A percentile compares a stretch with the other conserved stretches of the same genome.
Conservation (phyloP, 2,888 invertebrate genomes). For the Chaetogeoica ovagalla region DNA sequence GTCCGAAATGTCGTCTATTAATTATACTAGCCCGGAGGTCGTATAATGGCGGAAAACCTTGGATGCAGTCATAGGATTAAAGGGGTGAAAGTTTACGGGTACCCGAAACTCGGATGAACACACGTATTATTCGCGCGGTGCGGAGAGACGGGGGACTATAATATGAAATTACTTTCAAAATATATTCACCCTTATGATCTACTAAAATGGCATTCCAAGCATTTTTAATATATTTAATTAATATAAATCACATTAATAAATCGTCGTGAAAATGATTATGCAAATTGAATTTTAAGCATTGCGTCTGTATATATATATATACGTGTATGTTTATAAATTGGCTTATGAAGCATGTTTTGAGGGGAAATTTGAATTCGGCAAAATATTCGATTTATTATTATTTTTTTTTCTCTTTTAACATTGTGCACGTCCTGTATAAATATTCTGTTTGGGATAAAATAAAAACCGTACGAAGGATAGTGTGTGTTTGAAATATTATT, state of each 20-base stretch:
- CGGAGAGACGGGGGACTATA: slow-evolving; percentile 17
- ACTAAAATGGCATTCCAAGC: slow-evolving; percentile 9
- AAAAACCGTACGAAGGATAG: too few species aligned
- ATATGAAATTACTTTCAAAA: slow-evolving; percentile 47
- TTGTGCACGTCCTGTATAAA: too few species aligned
- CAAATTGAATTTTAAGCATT: not conserved
- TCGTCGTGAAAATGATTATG: not conserved
- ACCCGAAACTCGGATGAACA: slow-evolving; percentile 34
- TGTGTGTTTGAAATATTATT: too few species aligned
- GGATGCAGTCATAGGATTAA: slow-evolving; percentile 44
- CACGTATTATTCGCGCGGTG: slow-evolving; percentile 13
- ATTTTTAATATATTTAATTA: slow-evolving; percentile 26
- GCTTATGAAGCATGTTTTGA: not conserved
- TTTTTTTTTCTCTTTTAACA: too few species aligned
- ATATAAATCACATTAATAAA: slow-evolving; percentile 23
- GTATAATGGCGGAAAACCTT: slow-evolving; percentile 36
- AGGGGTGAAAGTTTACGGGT: slow-evolving; percentile 46
- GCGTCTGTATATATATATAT: not conserved
- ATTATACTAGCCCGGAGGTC: slow-evolving; percentile 39
- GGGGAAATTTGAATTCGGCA: not conserved
- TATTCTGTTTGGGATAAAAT: too few species aligned
- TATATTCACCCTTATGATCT: slow-evolving; percentile 46
- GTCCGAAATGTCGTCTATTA: slow-evolving; percentile 49
- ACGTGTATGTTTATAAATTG: not conserved
- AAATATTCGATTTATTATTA: too few species aligned